Base-by-base conservation (phyloP, 1,140 invertebrate genomes). In the Eueides isabella region DNA sequence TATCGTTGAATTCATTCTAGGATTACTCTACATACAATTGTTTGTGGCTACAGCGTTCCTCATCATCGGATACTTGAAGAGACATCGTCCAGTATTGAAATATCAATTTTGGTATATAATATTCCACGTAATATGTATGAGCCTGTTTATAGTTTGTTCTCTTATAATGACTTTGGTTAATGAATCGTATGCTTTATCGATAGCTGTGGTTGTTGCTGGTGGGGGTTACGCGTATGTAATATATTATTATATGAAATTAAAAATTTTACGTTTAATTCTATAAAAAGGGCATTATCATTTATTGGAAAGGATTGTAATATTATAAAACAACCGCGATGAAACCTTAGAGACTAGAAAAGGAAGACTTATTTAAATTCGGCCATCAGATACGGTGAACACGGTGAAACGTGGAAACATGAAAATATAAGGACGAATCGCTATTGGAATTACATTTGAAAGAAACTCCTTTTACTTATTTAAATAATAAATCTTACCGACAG, bases 1-100 rank as follows among this genome's bases (percentile, higher is more conserved):
- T 0, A 80, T 88, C 2, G 82, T 86, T 7, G 81, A 89, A 55
- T 84, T 87, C 28, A 77, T 86, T 1, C 81, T 85, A 19, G 81
- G 74, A 0, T 44, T 89, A 6, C 79, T 91, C 0, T 88, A 86
- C 38, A 33, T 87, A 2, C 87, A 91, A 61, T 72, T 89, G 2
- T 84, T 86, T 5, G 80, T 85, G 0, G 89, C 87, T 0, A 83
- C 84, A 0, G 74, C 80, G 0, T 48, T 88, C 6, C 68, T 91
- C 0, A 72, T 87, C 19, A 41, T 77, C n/a, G 83, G 80, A 35
- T 84, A 82, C 64, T n/a, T 83, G 4, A 87, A 80, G 61, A 64
- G 81, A 30, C 77, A 79, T 12, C 74, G 80, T 0, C 79, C 83
- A 0, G 12, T 85, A 0, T 65, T 78, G 14, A 87, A 83, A 16